Evolutionary conservation across 2,797 vertebrate species (phyloP), one percentile per base, ranked within the genome.

Genomic region (Rhinophrynus dorsalis): DNA sequence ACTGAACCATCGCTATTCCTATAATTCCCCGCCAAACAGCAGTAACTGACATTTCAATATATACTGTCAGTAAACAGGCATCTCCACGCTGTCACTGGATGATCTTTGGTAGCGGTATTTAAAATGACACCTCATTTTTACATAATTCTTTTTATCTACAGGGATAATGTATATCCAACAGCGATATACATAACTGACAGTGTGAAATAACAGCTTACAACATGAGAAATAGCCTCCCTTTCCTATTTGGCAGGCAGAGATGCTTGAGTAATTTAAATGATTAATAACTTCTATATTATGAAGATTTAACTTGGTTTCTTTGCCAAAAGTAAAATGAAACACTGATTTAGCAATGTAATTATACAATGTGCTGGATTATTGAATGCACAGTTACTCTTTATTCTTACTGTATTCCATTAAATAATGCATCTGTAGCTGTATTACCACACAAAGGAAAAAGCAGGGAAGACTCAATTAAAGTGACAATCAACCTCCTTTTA

Each of bases 261-360:
- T 50, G 59, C 40, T 68, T 32, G 17, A 23, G 56, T 52, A 40
- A 60, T 68, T 68, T 42, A 17, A 33, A 42, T 68, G 67, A 68
- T 68, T 60, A 60, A 68, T 68, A 55, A 7, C 18, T 13, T 17
- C 67, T 24, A 24, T n/a, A 60, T 60, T 61, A 68, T 38, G 32
- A 26, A 40, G 67, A 60, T 52, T 68, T 60, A 68, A 60, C 59
- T 68, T 42, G 35, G 30, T 45, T 60, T 42, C 15, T 52, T 52
- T 47, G 30, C 65, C 32, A 48, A 29, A 27, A 51, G 48, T 52
- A 44, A 54, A 30, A 44, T 13, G 37, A 56, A 30, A 6, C 63
- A 6, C 7, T n/a, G 51, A 40, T 66, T 45, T 23, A 32, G 26
- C 18, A 3, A 18, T 15, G 8, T 54, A 40, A 65, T 65, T 65